Conservation (phyloP, 2,113 vertebrate genomes). For the Camelus bactrianus region DNA sequence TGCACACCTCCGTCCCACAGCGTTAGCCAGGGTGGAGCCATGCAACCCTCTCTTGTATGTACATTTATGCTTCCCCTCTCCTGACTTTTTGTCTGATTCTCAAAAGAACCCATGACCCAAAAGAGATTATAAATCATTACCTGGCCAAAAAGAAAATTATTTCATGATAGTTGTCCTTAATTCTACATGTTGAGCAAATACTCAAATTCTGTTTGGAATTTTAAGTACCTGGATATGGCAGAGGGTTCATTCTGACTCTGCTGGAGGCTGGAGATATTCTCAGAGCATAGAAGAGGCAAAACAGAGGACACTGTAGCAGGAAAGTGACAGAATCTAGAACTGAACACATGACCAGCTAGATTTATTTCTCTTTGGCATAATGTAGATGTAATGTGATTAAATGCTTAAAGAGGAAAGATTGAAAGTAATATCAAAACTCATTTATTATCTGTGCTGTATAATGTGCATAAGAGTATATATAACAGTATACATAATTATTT, state of each 20-base stretch:
- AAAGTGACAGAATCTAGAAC: neutral
- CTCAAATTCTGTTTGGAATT: neutral
- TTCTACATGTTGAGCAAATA: neutral
- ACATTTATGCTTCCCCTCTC: neutral
- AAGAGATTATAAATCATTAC: neutral
- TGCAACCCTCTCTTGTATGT: neutral
- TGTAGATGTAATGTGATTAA: neutral
- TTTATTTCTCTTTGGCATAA: neutral
- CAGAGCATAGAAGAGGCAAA: neutral
- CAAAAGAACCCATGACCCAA: neutral
- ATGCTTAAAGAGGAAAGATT: neutral
- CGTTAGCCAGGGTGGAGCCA: neutral
- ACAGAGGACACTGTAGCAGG: neutral
- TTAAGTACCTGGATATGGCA: neutral
- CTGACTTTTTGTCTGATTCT: neutral
- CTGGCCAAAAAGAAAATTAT: neutral
- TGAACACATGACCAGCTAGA: too few relatives aligned
- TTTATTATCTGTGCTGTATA: neutral
- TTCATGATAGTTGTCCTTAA: neutral
- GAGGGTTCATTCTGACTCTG: neutral
- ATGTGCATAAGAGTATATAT: neutral
- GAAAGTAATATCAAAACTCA: neutral
- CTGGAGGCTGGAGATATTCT: neutral
- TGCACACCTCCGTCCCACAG: neutral
- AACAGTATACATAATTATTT: neutral